These are phyloP conservation scores for Momotus momota DNA, from an alignment of 2,797 vertebrate species.

Conservation along the genomic window DNA sequence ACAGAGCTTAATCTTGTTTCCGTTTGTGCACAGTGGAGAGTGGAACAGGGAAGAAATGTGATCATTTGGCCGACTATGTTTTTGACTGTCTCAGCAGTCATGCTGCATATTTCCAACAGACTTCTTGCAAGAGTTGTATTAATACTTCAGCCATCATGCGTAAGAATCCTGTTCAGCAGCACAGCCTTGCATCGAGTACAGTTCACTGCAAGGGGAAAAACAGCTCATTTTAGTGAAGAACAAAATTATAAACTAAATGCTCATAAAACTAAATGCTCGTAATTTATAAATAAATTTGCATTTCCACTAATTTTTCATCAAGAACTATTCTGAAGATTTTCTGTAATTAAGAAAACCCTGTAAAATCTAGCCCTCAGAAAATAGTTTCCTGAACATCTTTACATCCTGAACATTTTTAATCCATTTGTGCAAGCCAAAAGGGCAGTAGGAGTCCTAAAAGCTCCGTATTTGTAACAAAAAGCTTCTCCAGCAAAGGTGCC, in stretches of 20 bases:
- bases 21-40: neutral
- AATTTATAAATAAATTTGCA: neutral
- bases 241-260: neutral
- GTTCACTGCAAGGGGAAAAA: neutral
- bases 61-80: neutral
- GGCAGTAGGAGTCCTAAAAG: neutral
- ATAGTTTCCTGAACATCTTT: neutral
- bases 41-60: neutral
- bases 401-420: no score
- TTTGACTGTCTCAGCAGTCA: constrained; percentile 27
- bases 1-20: constrained; percentile 8
- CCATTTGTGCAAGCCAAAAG: neutral
- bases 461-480: neutral
- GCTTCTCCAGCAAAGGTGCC: neutral
- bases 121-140: neutral
- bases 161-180: neutral
- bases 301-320: neutral
- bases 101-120: neutral
- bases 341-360: neutral
- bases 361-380: neutral
- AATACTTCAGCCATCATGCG: neutral
- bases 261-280: neutral
- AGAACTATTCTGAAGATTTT: neutral
- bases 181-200: neutral
- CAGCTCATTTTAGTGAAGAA: constrained; percentile 22